Percentiles rank a stretch among this genome's conserved stretches.
Evolutionary conservation across 2,888 invertebrate genomes (phyloP).

Genomic region (Galerucella pusilla): DNA sequence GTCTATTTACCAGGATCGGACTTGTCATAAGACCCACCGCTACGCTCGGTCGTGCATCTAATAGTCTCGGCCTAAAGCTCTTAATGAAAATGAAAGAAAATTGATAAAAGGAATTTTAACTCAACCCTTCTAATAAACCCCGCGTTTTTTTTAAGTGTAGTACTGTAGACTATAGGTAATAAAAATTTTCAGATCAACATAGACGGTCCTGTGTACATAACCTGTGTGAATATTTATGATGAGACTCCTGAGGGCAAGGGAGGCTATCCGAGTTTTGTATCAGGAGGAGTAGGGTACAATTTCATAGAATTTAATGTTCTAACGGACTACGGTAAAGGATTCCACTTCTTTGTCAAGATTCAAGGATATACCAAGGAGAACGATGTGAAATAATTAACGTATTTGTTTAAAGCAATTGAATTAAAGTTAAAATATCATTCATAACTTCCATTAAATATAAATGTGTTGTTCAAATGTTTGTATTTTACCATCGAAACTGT

Average conservation of each 20-base stretch:
- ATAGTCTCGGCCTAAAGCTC: no score
- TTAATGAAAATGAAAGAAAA: no score
- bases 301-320: constrained; percentile 63
- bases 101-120: no score
- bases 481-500: not conserved
- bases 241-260: constrained; percentile 57
- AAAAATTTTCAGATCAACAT: constrained; percentile 60
- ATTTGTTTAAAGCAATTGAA: not conserved
- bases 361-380: constrained; percentile 55
- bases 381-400: constrained; percentile 8
- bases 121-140: no score
- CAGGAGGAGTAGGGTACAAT: constrained; percentile 64
- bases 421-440: not conserved
- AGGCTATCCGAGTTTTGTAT: constrained; percentile 56
- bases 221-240: constrained; percentile 63
- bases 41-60: no score
- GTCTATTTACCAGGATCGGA: no score
- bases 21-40: no score
- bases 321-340: constrained; percentile 64
- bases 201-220: constrained; percentile 62
- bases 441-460: constrained; percentile 1
- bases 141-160: no score
- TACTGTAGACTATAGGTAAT: not conserved
- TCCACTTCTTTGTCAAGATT: constrained; percentile 65
- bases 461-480: not conserved